phyloP scores from a whole-genome alignment of 2,113 vertebrate genomes.

The Pyrgilauda ruficollis region DNA sequence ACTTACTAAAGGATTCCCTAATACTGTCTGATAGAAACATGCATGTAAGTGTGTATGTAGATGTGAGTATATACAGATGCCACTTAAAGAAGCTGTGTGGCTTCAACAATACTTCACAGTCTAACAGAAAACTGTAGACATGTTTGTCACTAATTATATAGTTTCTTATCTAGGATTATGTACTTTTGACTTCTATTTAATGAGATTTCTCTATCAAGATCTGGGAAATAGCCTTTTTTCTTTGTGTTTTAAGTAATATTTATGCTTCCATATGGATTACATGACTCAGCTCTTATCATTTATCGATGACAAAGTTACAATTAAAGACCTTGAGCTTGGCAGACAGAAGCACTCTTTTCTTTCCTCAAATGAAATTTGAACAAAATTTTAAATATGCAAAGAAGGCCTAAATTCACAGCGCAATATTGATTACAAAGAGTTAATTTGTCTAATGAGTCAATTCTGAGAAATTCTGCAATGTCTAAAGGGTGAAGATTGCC shows the following conservation, averaged over 20 bases:
- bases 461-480: not conserved
- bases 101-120: not conserved
- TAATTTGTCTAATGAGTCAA: not conserved
- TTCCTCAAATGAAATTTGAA: not conserved
- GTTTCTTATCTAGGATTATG: not conserved
- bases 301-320: slow-evolving; percentile 11
- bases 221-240: not conserved
- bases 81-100: not conserved
- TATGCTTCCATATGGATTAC: not conserved
- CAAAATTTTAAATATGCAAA: not conserved
- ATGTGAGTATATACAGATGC: not conserved
- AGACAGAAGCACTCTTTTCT: not conserved
- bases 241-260: not conserved
- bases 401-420: not conserved
- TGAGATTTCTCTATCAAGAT: not conserved
- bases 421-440: not conserved
- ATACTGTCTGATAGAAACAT: not conserved
- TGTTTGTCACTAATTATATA: not conserved
- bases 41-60: not conserved
- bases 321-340: not conserved
- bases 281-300: not conserved
- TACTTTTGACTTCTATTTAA: not conserved
- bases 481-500: not conserved
- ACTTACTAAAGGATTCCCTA: not conserved
- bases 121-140: not conserved